Percentiles rank a stretch among this genome's conserved stretches.
Evolutionary conservation across 1,140 invertebrate species (phyloP).

Genomic region (Papilio polyxenes): DNA sequence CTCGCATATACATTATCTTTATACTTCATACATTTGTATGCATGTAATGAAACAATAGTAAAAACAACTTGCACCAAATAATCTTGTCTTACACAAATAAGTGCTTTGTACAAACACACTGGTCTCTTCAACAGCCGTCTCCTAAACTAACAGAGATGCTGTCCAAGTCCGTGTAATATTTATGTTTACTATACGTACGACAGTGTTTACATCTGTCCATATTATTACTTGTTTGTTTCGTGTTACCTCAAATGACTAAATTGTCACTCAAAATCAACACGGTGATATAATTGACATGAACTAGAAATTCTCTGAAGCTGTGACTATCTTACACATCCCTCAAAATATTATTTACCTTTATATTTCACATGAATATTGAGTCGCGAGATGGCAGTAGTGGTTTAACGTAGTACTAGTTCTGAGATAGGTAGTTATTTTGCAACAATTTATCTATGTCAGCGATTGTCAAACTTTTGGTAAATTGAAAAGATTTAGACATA

Average conservation of each 20-base stretch:
- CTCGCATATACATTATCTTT: too few species aligned
- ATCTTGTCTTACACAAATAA: background rate
- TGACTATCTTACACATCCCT: background rate
- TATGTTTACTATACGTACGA: background rate
- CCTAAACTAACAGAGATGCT: background rate
- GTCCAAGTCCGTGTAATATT: background rate
- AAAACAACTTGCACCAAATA: background rate
- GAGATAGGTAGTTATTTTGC: background rate
- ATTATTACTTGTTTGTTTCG: background rate
- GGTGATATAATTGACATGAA: background rate
- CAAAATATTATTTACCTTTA: background rate
- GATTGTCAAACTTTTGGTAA: background rate
- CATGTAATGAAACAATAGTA: background rate
- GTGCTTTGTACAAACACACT: background rate
- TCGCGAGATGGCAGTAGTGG: background rate
- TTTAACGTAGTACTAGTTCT: background rate
- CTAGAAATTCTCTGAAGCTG: background rate
- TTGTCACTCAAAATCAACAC: background rate
- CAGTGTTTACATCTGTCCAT: background rate
- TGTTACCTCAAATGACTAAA: background rate
- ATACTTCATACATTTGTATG: background rate
- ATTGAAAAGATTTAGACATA: background rate
- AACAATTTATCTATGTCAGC: background rate
- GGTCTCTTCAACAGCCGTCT: background rate
- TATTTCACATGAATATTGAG: too few species aligned